Conservation (phyloP, 2,888 invertebrate species). For the Cactoblastis cactorum region DNA sequence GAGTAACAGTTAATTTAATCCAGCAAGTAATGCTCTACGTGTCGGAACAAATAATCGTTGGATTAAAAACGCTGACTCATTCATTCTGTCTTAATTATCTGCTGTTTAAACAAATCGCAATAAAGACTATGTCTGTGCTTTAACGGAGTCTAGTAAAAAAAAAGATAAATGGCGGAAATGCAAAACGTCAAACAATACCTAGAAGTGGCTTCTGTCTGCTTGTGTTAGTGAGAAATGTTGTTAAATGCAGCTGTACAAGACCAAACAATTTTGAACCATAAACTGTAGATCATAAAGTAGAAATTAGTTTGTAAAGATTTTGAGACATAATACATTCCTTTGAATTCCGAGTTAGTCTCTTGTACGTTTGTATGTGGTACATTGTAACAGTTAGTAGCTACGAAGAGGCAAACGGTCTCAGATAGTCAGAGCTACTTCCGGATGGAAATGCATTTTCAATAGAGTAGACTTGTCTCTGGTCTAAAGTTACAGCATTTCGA, state of each 20-base stretch:
- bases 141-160: constrained; percentile 43
- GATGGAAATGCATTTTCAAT: constrained; percentile 58
- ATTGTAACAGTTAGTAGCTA: constrained; percentile 45
- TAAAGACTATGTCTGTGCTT: constrained; percentile 50
- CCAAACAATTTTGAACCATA: constrained; percentile 11
- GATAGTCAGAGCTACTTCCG: constrained; percentile 50
- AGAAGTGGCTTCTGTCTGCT: constrained; percentile 45
- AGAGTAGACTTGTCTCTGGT: constrained; percentile 32
- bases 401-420: constrained; percentile 48
- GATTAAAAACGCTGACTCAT: constrained; percentile 66
- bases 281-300: neutral
- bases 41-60: constrained; percentile 45
- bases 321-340: constrained; percentile 15
- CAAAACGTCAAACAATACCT: constrained; percentile 55
- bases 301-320: neutral
- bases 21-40: neutral
- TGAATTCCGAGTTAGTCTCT: constrained; percentile 30
- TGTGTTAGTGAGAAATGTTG: constrained; percentile 40
- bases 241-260: constrained; percentile 9
- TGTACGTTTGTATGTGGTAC: constrained; percentile 33
- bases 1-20: neutral
- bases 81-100: constrained; percentile 72
- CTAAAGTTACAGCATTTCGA: constrained; percentile 30
- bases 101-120: constrained; percentile 74
- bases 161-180: constrained; percentile 48